These are phyloP conservation scores for Ceyx cyanopectus DNA, from an alignment of 2,113 vertebrate species.

Conservation along the genomic window DNA sequence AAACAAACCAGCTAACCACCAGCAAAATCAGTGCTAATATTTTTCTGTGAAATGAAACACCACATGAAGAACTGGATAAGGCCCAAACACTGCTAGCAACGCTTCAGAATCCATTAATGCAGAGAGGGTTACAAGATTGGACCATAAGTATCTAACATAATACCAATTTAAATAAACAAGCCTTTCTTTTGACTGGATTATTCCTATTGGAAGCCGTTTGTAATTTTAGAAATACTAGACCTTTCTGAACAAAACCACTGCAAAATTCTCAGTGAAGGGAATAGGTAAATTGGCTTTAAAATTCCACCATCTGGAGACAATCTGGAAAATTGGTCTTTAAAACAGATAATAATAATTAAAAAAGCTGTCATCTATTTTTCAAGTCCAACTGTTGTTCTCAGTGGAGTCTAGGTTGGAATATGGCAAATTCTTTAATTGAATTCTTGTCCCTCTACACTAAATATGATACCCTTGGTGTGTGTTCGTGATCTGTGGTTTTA, in stretches of 20 bases:
- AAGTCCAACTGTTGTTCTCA: conserved; percentile 36
- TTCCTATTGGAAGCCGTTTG: background rate
- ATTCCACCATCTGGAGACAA: conserved; percentile 52
- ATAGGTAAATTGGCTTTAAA: conserved; percentile 59
- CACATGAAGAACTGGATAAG: background rate
- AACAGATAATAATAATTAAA: conserved; percentile 23
- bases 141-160: background rate
- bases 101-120: background rate
- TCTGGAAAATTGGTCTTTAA: conserved; percentile 38
- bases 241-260: conserved; percentile 2
- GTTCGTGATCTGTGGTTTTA: background rate
- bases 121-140: background rate
- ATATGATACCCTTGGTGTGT: conserved; percentile 29
- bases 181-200: background rate
- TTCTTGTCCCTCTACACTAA: background rate
- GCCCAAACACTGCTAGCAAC: background rate
- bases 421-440: conserved; percentile 35
- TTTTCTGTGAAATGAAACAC: background rate
- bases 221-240: background rate
- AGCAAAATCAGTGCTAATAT: background rate
- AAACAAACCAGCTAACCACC: background rate
- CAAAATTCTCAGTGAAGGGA: conserved; percentile 29
- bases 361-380: conserved; percentile 33
- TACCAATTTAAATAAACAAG: conserved; percentile 21
- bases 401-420: conserved; percentile 7